phyloP scores from a whole-genome alignment of 2,113 vertebrate genomes.

The Amphiprion percula region DNA sequence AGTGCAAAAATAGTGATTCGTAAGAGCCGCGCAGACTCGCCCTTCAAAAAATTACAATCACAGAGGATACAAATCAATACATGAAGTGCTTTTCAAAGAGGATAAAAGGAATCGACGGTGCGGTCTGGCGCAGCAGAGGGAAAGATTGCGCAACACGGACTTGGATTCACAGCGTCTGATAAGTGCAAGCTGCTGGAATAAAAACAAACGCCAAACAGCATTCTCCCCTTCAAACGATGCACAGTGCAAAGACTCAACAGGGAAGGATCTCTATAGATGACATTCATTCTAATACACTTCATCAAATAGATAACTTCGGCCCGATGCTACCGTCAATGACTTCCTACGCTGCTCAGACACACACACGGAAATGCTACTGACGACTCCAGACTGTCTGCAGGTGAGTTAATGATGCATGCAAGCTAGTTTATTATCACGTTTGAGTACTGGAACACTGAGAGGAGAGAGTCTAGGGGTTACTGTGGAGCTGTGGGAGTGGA shows the following conservation, averaged over 20 bases:
- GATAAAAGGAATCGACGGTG: conserved; percentile 53
- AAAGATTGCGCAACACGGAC: conserved; percentile 70
- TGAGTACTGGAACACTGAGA: conserved; percentile 52
- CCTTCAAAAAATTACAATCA: conserved; percentile 69
- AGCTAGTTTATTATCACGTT: conserved; percentile 48
- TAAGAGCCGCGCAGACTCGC: conserved; percentile 76
- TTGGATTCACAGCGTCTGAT: conserved; percentile 73
- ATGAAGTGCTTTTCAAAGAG: conserved; percentile 57
- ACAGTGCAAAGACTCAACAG: conserved; percentile 67
- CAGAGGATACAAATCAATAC: conserved; percentile 64
- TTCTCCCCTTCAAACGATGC: conserved; percentile 68
- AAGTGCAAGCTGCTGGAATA: conserved; percentile 68
- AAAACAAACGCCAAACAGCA: conserved; percentile 54
- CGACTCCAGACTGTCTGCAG: conserved; percentile 35
- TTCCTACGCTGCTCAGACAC: conserved; percentile 51
- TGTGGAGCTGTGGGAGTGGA: conserved; percentile 29
- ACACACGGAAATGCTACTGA: conserved; percentile 20
- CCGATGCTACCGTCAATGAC: conserved; percentile 51
- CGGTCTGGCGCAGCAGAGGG: conserved; percentile 54
- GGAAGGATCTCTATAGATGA: conserved; percentile 54
- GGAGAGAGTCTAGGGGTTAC: conserved; percentile 26
- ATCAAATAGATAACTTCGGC: conserved; percentile 64
- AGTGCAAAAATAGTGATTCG: conserved; percentile 86
- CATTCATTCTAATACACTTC: conserved; percentile 67
- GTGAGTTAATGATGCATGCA: conserved; percentile 61